Conservation (phyloP, 2,113 vertebrate genomes). For the Meriones unguiculatus region DNA sequence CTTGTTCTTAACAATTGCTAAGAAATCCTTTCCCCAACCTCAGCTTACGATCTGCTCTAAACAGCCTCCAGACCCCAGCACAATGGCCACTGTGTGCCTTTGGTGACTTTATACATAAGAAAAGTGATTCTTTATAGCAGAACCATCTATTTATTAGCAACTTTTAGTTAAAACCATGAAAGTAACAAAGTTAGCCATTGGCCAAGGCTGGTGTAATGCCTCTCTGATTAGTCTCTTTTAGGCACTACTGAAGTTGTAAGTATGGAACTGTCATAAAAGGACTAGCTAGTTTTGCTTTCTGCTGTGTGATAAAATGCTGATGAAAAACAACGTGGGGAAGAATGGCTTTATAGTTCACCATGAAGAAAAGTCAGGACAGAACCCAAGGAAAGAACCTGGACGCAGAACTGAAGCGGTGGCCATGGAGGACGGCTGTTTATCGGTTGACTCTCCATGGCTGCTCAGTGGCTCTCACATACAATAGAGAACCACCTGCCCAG, state of each 20-base stretch:
- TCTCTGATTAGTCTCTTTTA: neutral
- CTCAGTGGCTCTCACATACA: neutral
- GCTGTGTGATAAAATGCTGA: neutral
- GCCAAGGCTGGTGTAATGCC: neutral
- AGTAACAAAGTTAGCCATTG: neutral
- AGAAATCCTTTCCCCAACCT: neutral
- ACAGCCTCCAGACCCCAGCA: neutral
- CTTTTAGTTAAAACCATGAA: neutral
- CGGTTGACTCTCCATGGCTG: neutral
- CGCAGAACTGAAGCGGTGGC: neutral
- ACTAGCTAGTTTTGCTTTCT: neutral
- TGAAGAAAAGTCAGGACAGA: neutral
- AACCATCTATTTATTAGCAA: neutral
- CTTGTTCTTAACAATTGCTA: neutral
- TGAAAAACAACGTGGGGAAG: neutral
- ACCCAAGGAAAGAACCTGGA: too few relatives aligned
- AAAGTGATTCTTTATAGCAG: neutral
- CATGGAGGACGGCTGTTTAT: fast-evolving
- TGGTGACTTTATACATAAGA: neutral
- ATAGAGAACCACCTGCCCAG: neutral
- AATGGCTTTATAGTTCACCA: neutral
- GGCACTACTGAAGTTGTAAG: neutral
- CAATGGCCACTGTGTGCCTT: too few relatives aligned
- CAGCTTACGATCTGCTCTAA: neutral
- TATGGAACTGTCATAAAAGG: neutral